Evolutionary conservation across 2,888 invertebrate genomes (phyloP).

Genomic region (Mythimna vitellina): DNA sequence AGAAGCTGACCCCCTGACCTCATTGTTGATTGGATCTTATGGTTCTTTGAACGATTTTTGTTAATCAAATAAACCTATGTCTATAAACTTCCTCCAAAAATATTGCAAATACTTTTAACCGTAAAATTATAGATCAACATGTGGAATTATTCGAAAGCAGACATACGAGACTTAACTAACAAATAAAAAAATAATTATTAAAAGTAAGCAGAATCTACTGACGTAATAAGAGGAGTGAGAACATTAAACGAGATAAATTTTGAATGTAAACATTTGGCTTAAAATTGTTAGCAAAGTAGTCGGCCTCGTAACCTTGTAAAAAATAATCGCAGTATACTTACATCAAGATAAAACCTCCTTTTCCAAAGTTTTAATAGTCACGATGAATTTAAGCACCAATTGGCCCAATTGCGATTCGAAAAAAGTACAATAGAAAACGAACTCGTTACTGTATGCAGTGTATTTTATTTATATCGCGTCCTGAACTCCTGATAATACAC

Average conservation of each 20-base stretch:
- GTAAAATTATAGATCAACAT: too few relatives aligned
- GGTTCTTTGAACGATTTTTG: not conserved
- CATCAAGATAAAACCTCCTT: constrained; percentile 29
- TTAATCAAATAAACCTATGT: not conserved
- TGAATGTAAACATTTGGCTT: constrained; percentile 17
- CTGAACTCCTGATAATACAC: not conserved
- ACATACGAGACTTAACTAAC: not conserved
- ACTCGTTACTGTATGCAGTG: not conserved
- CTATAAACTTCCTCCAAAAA: not conserved
- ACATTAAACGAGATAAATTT: constrained; percentile 24
- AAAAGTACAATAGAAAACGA: not conserved
- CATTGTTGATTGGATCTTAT: not conserved
- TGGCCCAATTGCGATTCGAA: not conserved
- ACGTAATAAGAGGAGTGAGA: not conserved
- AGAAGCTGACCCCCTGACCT: constrained; percentile 7
- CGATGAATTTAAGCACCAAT: not conserved
- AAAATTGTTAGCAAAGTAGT: constrained; percentile 9
- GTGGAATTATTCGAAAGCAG: not conserved
- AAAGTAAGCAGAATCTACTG: not conserved
- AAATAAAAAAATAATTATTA: not conserved
- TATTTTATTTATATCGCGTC: not conserved
- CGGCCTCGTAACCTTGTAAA: constrained; percentile 42
- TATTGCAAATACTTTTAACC: too few relatives aligned
- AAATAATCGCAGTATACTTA: constrained; percentile 28
- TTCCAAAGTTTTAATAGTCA: not conserved